These are phyloP conservation scores for Acrocephalus kingi DNA, from an alignment of 2,113 vertebrate species.

Conservation along the genomic window DNA sequence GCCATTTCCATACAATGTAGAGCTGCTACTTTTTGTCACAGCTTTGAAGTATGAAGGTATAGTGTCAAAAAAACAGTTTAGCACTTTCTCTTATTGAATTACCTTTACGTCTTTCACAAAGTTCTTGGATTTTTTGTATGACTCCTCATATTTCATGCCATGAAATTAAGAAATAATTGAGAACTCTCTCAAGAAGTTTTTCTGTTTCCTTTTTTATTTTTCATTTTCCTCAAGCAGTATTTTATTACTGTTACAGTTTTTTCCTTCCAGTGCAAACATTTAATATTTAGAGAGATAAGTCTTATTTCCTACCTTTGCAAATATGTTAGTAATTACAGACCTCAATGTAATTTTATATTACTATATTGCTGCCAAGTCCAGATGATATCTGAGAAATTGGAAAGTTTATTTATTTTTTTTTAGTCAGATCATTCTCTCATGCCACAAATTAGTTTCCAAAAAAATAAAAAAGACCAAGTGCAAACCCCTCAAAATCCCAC, in stretches of 20 bases:
- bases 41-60: background rate
- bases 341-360: background rate
- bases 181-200: background rate
- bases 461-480: background rate
- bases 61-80: background rate
- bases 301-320: background rate
- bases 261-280: background rate
- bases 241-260: background rate
- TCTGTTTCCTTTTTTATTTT: background rate
- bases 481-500: background rate
- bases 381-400: background rate
- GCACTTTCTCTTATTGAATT: background rate
- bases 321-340: background rate
- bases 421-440: background rate
- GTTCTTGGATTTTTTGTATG: background rate
- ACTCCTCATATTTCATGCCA: background rate
- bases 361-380: background rate
- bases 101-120: background rate
- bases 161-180: conserved; percentile 19
- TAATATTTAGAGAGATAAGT: background rate
- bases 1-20: background rate
- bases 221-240: background rate
- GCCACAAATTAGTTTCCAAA: rapidly evolving
- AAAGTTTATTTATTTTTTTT: background rate
- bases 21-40: background rate